A percentile compares a stretch with the other conserved stretches of the same genome.
Conservation (phyloP, 2,888 invertebrate species). For the Caenorhabditis sinica region DNA sequence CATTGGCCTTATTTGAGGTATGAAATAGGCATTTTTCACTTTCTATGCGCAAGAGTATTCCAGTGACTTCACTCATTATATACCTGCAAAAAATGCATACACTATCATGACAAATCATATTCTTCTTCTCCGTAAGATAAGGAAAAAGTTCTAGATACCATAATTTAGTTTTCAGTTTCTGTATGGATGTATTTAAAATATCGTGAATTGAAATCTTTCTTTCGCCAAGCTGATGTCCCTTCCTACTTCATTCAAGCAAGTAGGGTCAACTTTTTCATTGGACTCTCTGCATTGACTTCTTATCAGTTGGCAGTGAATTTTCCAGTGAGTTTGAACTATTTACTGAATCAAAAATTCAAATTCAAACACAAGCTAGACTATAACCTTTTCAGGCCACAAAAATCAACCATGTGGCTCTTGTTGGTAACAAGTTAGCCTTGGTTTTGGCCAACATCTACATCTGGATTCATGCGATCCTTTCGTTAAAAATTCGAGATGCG, state of each 20-base stretch:
- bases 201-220: conserved; percentile 60
- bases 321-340: conserved; percentile 34
- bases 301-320: conserved; percentile 62
- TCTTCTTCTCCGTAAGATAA: conserved; percentile 48
- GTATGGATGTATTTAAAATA: conserved; percentile 66
- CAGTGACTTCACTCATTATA: conserved; percentile 61
- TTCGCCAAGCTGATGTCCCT: conserved; percentile 33
- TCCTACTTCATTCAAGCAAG: conserved; percentile 3
- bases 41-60: neutral
- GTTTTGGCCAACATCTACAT: conserved; percentile 54
- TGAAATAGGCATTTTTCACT: neutral
- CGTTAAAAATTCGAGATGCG: conserved; percentile 45
- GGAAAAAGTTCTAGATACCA: neutral
- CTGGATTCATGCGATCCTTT: conserved; percentile 55
- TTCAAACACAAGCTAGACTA: no score
- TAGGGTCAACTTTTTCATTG: conserved; percentile 38
- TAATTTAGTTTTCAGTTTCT: conserved; percentile 36
- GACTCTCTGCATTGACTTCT: conserved; percentile 45
- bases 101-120: conserved; percentile 66
- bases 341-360: neutral
- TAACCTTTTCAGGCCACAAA: conserved; percentile 46
- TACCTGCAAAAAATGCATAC: conserved; percentile 63
- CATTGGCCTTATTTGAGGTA: conserved; percentile 65
- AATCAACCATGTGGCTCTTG: conserved; percentile 49
- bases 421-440: conserved; percentile 46